Base-by-base conservation (phyloP, 1,140 invertebrate genomes). In the Hetaerina americana region DNA sequence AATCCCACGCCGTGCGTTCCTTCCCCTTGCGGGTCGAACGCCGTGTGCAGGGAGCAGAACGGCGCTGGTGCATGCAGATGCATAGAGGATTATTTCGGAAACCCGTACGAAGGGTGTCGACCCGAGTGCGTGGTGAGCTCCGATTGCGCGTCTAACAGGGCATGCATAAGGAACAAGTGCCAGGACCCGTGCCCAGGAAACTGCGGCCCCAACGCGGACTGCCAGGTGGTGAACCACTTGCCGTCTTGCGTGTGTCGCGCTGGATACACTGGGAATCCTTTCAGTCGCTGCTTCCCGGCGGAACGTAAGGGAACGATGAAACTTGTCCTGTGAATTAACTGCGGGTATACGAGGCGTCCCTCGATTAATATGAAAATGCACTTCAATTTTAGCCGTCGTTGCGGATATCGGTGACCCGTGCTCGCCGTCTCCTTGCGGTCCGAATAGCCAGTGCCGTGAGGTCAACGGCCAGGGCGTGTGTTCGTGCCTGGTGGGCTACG, bases 21-120 rank as follows among this genome's bases (percentile, higher is more conserved):
- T n/a, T 87, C 85, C 89, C 87, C 88, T 26, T 90, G 89, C 78
- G 89, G 89, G 66, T 81, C 85, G 66, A 89, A 89, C 77, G 86
- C 88, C 26, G 78, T 87, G 27, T 90, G 88, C 75, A 84, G 82
- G 75, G 84, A 87, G 77, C 82, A 82, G 73, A 85, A 86, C 74
- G 84, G 84, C 68, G 84, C 84, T 26, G 87, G 87, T 6, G 80
- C 87, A 25, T 93, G 91, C 76, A 83, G 83, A 22, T 93, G 91
- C 78, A 78, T 87, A 40, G 81, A 82, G 66, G 86, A 87, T 31
- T 91, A 88, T 74, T 85, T 88, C 71, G 90, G 90, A 57, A 89
- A 92, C 82, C 89, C 89, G 6, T 90, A 89, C 74, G 84, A 84
- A 77, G 85, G 85, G 71, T 91, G 89, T 77, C 78, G 86, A 74